phyloP scores from a whole-genome alignment of 1,140 invertebrate species.

The Sycophaga agraensis region DNA sequence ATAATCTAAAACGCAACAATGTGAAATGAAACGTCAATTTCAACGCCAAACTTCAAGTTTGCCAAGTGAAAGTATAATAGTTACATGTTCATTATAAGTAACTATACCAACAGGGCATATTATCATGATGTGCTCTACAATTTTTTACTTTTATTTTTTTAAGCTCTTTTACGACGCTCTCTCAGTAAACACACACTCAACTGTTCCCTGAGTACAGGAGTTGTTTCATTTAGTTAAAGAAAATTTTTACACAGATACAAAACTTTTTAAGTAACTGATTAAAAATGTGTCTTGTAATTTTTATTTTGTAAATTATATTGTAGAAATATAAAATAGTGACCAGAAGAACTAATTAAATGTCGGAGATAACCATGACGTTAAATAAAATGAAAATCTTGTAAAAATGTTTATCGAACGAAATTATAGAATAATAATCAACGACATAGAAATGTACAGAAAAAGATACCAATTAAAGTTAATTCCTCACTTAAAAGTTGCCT shows the following conservation, averaged over 20 bases:
- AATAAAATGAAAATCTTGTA: slow-evolving; percentile 6
- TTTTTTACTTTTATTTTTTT: slow-evolving; percentile 16
- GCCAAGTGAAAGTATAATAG: slow-evolving; percentile 13
- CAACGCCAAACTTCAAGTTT: slow-evolving; percentile 18
- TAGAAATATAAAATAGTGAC: neutral
- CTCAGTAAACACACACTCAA: neutral
- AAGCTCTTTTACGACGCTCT: slow-evolving; percentile 7
- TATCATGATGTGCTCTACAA: neutral
- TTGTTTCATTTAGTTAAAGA: neutral
- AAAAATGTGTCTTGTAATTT: slow-evolving; percentile 9
- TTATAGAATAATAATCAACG: slow-evolving; percentile 15
- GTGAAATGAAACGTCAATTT: neutral
- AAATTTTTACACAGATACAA: neutral
- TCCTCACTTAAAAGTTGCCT: slow-evolving; percentile 2
- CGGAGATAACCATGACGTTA: neutral
- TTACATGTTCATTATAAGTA: slow-evolving; percentile 5
- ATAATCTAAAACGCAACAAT: neutral
- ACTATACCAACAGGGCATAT: neutral
- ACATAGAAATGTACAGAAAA: slow-evolving; percentile 21
- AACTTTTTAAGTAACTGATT: neutral
- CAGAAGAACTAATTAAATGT: neutral
- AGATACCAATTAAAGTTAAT: slow-evolving; percentile 22
- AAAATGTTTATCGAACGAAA: slow-evolving; percentile 17
- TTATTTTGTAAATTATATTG: slow-evolving; percentile 11
- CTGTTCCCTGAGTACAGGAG: neutral